Conservation (phyloP, 2,113 vertebrate genomes). For the Elgaria multicarinata region DNA sequence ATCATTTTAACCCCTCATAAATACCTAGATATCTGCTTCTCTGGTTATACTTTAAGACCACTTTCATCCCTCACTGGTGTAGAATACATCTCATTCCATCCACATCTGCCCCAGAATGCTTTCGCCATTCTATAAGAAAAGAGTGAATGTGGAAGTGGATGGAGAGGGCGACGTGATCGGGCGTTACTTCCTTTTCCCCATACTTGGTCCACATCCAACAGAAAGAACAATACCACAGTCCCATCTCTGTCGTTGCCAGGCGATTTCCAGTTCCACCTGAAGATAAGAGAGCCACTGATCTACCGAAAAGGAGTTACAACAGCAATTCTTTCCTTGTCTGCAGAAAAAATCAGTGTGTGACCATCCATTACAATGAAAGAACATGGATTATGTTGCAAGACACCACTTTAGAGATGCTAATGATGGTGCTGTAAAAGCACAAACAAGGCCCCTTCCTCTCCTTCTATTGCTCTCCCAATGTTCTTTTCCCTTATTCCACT, state of each 20-base stretch:
- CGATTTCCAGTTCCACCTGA: slow-evolving; percentile 71
- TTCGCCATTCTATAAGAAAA: not conserved
- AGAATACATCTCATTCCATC: not conserved
- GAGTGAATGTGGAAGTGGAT: not conserved
- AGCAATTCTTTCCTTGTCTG: slow-evolving; percentile 77
- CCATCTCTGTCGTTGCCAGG: slow-evolving; percentile 35
- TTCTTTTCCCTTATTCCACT: slow-evolving; percentile 69
- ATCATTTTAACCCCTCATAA: too few species aligned
- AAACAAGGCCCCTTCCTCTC: not conserved
- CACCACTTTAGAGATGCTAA: slow-evolving; percentile 69
- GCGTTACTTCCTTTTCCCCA: not conserved
- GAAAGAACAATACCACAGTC: not conserved
- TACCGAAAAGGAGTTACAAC: slow-evolving; percentile 72
- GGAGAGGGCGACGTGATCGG: too few species aligned
- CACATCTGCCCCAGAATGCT: not conserved
- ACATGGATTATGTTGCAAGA: slow-evolving; percentile 84
- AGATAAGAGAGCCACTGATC: slow-evolving; percentile 31
- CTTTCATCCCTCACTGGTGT: not conserved
- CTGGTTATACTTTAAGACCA: too few species aligned
- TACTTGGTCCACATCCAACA: not conserved
- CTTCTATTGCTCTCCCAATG: slow-evolving; percentile 8
- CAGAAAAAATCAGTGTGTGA: slow-evolving; percentile 73
- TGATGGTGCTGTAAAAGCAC: slow-evolving; percentile 31
- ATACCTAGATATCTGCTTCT: too few species aligned
- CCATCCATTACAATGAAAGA: slow-evolving; percentile 78